These are phyloP conservation scores for Tiliqua scincoides DNA, from an alignment of 2,113 vertebrate genomes.

Conservation along the genomic window DNA sequence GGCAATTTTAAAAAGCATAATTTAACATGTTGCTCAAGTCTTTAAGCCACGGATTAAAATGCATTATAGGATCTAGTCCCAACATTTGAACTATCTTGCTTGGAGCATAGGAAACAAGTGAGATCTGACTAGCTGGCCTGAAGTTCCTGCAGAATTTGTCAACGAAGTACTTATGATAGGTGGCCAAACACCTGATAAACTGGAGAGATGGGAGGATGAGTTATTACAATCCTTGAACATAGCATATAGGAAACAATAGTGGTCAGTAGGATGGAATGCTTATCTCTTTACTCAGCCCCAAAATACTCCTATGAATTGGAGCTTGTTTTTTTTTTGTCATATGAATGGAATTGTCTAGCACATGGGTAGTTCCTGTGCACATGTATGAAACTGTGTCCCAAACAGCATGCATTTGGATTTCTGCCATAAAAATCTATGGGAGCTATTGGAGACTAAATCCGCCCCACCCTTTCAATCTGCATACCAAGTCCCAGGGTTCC, in stretches of 20 bases:
- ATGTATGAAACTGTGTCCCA: background rate
- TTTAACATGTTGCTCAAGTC: too few species aligned
- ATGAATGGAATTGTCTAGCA: background rate
- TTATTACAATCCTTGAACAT: background rate
- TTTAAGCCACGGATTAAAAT: too few species aligned
- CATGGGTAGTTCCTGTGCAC: background rate
- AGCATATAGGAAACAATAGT: background rate
- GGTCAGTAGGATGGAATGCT: too few species aligned
- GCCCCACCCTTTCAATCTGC: background rate
- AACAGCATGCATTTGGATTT: background rate
- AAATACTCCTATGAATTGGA: background rate
- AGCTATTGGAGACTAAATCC: background rate
- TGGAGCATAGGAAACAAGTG: background rate
- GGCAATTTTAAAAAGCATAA: background rate
- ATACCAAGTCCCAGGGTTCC: background rate
- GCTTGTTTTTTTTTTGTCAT: background rate
- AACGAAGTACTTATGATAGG: background rate
- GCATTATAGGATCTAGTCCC: too few species aligned
- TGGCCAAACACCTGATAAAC: background rate
- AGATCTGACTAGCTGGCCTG: background rate
- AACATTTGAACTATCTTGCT: too few species aligned
- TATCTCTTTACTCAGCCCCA: background rate
- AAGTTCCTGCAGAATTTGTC: background rate
- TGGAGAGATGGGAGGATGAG: background rate
- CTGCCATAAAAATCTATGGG: background rate